Conservation (phyloP, 2,113 vertebrate genomes). For the Myodes glareolus region DNA sequence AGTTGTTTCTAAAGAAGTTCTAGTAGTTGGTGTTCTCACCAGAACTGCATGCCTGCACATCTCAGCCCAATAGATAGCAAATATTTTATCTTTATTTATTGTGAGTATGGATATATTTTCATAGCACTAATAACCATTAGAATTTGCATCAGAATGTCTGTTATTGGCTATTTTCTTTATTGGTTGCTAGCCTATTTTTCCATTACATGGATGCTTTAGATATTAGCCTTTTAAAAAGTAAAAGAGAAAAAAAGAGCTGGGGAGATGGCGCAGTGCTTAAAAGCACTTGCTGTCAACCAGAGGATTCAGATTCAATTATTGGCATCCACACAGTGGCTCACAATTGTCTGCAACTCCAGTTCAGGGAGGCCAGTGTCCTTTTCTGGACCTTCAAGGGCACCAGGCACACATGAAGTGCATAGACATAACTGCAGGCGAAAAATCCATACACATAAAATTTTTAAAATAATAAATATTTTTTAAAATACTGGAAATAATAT, state of each 20-base stretch:
- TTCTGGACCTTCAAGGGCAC: neutral
- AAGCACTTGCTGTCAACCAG: neutral
- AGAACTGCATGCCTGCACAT: neutral
- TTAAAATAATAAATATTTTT: neutral
- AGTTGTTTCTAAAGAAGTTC: neutral
- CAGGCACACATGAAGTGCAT: neutral
- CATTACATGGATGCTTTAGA: neutral
- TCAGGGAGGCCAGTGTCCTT: neutral
- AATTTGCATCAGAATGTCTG: neutral
- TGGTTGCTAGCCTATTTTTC: neutral
- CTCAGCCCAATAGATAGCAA: neutral
- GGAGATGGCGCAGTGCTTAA: neutral
- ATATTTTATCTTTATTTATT: neutral
- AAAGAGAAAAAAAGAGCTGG: neutral
- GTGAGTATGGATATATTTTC: neutral
- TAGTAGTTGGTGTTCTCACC: neutral
- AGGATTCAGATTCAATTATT: neutral
- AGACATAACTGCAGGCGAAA: neutral
- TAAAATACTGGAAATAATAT: neutral
- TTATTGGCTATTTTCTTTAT: conserved; percentile 13
- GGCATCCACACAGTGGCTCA: neutral
- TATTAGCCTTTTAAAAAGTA: conserved; percentile 16
- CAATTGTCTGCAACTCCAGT: neutral
- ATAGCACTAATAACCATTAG: neutral
- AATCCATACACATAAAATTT: neutral